A percentile compares a stretch with the other conserved stretches of the same genome.
Evolutionary conservation across 2,797 vertebrate species (phyloP).

Genomic region (Acrocephalus scirpaceus): DNA sequence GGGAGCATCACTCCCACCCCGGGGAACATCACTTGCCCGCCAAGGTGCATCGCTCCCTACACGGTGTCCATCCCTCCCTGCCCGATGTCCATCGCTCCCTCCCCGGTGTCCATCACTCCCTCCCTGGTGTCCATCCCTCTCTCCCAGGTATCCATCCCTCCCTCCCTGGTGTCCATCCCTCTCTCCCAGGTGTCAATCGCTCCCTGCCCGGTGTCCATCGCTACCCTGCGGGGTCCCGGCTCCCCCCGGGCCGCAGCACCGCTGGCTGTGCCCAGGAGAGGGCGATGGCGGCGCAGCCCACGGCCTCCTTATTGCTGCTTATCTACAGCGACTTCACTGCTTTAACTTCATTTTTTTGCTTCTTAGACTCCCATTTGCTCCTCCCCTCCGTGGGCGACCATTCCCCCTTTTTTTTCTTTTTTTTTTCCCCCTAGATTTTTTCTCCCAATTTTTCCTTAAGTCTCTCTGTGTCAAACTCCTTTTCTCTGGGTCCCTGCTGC

Average conservation of each 20-base stretch:
- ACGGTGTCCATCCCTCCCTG: accelerated
- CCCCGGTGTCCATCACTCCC: accelerated
- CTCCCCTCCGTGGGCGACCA: background rate
- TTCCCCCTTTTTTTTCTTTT: too few species aligned
- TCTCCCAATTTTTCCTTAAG: background rate
- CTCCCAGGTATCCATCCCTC: accelerated
- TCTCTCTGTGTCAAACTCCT: background rate
- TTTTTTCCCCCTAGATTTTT: accelerated
- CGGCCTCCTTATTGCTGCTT: background rate
- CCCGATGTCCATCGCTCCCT: accelerated
- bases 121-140: background rate
- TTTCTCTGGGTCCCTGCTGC: background rate
- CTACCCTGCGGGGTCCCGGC: background rate
- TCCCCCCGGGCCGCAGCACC: background rate
- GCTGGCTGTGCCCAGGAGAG: conserved; percentile 47
- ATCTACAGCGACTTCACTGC: background rate
- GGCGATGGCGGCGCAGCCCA: conserved; percentile 61
- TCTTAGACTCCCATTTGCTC: background rate
- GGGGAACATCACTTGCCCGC: accelerated
- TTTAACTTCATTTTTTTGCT: background rate
- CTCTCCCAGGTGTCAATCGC: background rate
- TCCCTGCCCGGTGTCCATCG: background rate
- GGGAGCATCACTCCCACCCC: too few species aligned
- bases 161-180: background rate
- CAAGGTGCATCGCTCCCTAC: accelerated